Conservation (phyloP, 2,888 invertebrate species). For the Ecliptopera silaceata region DNA sequence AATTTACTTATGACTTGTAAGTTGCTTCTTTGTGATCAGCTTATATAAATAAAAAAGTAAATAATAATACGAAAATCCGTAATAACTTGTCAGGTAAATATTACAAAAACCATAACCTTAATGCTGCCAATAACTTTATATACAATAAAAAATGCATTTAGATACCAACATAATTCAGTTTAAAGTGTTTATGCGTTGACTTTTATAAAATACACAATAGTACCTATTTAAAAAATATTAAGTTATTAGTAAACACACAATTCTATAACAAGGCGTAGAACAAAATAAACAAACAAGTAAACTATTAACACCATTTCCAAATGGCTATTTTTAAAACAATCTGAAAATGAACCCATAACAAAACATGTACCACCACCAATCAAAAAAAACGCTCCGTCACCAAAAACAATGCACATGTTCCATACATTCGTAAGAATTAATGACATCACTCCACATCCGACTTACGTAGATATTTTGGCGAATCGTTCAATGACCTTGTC, state of each 20-base stretch:
- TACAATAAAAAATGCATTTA: neutral
- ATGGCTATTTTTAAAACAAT: slow-evolving; percentile 8
- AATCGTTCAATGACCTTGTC: slow-evolving; percentile 67
- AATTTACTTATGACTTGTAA: too few relatives aligned
- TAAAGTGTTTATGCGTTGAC: too few relatives aligned
- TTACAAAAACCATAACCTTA: neutral
- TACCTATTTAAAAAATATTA: neutral
- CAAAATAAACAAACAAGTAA: neutral
- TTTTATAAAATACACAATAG: neutral
- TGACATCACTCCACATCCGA: slow-evolving; percentile 55
- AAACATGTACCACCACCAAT: slow-evolving; percentile 39
- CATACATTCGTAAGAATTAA: slow-evolving; percentile 60
- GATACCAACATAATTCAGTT: neutral
- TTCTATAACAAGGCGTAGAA: neutral
- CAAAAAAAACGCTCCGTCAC: slow-evolving; percentile 27
- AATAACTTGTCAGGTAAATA: too few relatives aligned
- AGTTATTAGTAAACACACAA: slow-evolving; percentile 3
- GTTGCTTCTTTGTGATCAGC: too few relatives aligned
- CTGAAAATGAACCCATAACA: slow-evolving; percentile 8
- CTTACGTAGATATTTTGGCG: slow-evolving; percentile 73
- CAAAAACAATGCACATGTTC: slow-evolving; percentile 44
- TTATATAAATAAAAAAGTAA: too few relatives aligned
- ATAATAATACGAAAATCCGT: too few relatives aligned
- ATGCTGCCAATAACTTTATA: neutral
- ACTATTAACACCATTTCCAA: neutral